Percentiles rank a stretch among this genome's conserved stretches.
Conservation (phyloP, 2,797 vertebrate species). For the Trematomus bernacchii region DNA sequence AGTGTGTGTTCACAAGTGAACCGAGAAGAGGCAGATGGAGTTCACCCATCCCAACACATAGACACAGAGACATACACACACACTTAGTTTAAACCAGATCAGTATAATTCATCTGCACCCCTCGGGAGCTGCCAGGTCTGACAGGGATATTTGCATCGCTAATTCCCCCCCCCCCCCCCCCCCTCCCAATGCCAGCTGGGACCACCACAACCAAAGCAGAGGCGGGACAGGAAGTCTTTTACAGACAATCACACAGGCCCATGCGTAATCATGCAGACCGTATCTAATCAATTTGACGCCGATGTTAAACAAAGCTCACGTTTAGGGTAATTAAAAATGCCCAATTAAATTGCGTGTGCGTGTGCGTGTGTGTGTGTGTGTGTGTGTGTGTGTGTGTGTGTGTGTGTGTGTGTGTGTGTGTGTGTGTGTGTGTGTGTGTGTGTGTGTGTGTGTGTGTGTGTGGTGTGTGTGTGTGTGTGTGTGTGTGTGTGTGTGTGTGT, state of each 20-base stretch:
- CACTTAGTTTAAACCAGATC: constrained; percentile 73
- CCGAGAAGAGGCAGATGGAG: constrained; percentile 55
- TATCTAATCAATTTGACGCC: constrained; percentile 82
- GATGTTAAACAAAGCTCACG: constrained; percentile 79
- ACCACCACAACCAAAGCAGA: constrained; percentile 59
- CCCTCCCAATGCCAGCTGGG: constrained; percentile 77
- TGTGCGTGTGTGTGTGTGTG: no score
- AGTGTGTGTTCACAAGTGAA: constrained; percentile 42
- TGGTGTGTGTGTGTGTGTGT: no score
- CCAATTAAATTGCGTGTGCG: constrained; percentile 57
- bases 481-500: no score
- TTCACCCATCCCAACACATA: constrained; percentile 9
- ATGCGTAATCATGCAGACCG: constrained; percentile 48
- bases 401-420: no score
- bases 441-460: no score
- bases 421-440: no score
- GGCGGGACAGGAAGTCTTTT: constrained; percentile 73
- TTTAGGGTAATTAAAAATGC: constrained; percentile 80
- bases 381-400: no score
- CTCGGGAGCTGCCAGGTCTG: constrained; percentile 69
- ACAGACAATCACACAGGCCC: constrained; percentile 30
- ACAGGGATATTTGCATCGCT: constrained; percentile 84
- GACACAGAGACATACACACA: constrained; percentile 21
- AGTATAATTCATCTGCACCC: constrained; percentile 77
- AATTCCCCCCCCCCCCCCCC: constrained; percentile 72